Conservation (phyloP, 2,888 invertebrate genomes). For the Tineola bisselliella region DNA sequence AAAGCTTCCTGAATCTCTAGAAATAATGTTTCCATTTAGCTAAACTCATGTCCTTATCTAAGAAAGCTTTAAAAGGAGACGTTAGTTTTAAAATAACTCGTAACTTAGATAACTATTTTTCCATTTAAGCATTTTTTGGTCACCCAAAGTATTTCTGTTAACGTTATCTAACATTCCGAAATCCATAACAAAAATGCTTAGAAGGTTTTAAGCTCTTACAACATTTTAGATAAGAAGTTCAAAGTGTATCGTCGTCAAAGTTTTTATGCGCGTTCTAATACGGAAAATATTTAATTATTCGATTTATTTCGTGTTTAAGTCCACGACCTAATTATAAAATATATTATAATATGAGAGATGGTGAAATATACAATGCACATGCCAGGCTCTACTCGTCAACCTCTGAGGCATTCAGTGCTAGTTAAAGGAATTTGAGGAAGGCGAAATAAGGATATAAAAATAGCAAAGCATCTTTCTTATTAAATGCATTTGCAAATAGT, state of each 20-base stretch:
- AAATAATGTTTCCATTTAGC: not conserved
- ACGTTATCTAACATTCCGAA: conserved; percentile 5
- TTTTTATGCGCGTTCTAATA: not conserved
- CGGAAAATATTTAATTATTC: no score
- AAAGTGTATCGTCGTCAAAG: conserved; percentile 2
- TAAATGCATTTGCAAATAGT: no score
- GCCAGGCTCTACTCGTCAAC: no score
- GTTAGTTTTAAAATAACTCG: not conserved
- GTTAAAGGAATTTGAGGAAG: no score
- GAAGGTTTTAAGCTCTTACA: conserved; percentile 5
- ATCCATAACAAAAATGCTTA: conserved; percentile 6
- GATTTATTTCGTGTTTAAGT: no score
- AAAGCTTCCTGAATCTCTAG: no score
- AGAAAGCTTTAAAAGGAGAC: conserved; percentile 3
- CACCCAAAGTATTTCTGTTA: not conserved
- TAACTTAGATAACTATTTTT: not conserved
- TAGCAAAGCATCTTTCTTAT: no score
- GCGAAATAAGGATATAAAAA: no score
- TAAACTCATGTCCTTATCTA: not conserved
- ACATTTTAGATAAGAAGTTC: conserved; percentile 12
- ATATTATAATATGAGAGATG: no score
- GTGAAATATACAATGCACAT: no score
- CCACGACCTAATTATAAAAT: no score
- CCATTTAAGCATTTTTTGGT: not conserved
- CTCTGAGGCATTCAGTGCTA: no score